Evolutionary conservation across 2,113 vertebrate genomes (phyloP).

Genomic region (Sturnus vulgaris): DNA sequence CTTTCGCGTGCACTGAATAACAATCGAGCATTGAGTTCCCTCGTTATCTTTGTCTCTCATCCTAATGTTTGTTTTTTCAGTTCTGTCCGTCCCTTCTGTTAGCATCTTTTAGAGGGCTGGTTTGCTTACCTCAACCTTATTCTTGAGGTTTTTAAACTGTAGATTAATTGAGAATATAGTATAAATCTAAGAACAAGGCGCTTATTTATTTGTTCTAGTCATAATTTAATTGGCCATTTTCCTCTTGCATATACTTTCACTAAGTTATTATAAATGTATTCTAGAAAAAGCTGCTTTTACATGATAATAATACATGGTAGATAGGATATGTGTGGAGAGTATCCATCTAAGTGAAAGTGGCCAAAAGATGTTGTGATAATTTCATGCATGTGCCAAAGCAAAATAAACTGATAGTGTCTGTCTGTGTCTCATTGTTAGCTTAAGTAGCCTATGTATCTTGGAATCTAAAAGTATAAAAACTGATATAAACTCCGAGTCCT

Average conservation of each 20-base stretch:
- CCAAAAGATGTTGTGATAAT: neutral
- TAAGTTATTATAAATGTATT: neutral
- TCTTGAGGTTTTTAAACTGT: neutral
- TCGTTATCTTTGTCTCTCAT: neutral
- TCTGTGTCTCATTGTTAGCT: neutral
- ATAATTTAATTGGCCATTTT: neutral
- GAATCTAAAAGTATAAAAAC: neutral
- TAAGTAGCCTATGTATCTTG: neutral
- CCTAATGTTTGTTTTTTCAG: neutral
- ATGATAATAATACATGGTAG: neutral
- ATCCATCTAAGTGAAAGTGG: neutral
- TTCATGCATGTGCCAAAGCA: neutral
- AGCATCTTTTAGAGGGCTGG: neutral
- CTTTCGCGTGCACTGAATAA: rapidly evolving
- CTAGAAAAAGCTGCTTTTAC: neutral
- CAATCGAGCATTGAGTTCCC: rapidly evolving
- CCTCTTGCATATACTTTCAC: rapidly evolving
- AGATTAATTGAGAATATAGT: neutral
- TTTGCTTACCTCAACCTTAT: neutral
- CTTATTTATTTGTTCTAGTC: neutral
- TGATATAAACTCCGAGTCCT: neutral
- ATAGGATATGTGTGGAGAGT: neutral
- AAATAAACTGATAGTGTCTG: neutral
- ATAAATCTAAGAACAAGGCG: neutral
- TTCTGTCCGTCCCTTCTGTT: neutral